Percentiles rank a stretch among this genome's conserved stretches.
Evolutionary conservation across 1,140 invertebrate genomes (phyloP).

Genomic region (Heliothis virescens): DNA sequence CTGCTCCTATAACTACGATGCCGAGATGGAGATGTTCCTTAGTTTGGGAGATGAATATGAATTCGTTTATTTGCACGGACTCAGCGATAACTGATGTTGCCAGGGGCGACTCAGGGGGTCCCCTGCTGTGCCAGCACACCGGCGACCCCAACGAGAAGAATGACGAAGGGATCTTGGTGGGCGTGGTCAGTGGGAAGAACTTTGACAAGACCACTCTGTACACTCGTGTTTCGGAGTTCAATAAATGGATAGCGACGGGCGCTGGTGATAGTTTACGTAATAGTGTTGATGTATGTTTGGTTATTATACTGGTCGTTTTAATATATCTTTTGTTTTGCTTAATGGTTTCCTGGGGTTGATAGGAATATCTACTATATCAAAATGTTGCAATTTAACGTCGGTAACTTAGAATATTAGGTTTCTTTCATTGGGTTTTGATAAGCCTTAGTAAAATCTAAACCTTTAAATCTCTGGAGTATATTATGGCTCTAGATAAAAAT

Average conservation of each 20-base stretch:
- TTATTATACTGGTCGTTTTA: slow-evolving; percentile 38
- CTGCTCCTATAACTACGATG: slow-evolving; percentile 63
- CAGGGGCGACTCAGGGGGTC: slow-evolving; percentile 73
- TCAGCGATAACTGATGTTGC: slow-evolving; percentile 65
- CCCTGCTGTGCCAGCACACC: slow-evolving; percentile 65
- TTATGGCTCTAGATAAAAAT: too few species aligned
- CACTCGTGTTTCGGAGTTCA: slow-evolving; percentile 69
- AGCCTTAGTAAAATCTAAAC: too few species aligned
- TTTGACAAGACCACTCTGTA: slow-evolving; percentile 72
- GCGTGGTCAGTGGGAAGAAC: slow-evolving; percentile 75
- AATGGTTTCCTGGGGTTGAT: not conserved
- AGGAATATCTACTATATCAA: too few species aligned
- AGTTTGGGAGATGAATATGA: slow-evolving; percentile 75
- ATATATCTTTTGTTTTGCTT: slow-evolving; percentile 50
- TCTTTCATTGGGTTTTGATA: too few species aligned
- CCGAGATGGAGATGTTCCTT: slow-evolving; percentile 61
- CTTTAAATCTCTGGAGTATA: too few species aligned
- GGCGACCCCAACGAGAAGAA: slow-evolving; percentile 57
- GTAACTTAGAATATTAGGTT: too few species aligned
- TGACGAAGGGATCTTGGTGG: slow-evolving; percentile 62
- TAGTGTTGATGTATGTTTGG: not conserved
- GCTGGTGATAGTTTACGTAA: not conserved
- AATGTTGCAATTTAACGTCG: too few species aligned
- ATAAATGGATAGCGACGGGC: slow-evolving; percentile 62
- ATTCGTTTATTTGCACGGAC: slow-evolving; percentile 69